These are phyloP conservation scores for Antennarius striatus DNA, from an alignment of 2,113 vertebrate genomes.

Conservation along the genomic window DNA sequence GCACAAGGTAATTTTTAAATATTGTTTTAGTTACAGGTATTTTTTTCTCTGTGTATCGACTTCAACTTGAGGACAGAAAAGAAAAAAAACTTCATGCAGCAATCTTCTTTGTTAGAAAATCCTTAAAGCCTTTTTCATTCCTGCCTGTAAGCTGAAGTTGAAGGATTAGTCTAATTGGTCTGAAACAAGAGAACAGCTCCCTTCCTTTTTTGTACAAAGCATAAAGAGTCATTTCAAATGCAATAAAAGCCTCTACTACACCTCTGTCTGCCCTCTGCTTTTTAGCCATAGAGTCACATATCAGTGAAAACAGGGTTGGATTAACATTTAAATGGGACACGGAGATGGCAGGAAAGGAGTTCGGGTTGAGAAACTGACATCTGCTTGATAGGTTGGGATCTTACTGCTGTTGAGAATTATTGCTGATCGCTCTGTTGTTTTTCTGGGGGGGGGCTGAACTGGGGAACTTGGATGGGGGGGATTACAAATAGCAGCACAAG, in stretches of 20 bases:
- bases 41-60: background rate
- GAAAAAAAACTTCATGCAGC: conserved; percentile 56
- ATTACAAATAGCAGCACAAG: conserved; percentile 63
- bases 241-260: conserved; percentile 25
- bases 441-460: conserved; percentile 40
- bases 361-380: conserved; percentile 14
- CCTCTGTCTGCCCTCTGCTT: conserved; percentile 32
- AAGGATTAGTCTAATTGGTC: conserved; percentile 72
- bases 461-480: conserved; percentile 4
- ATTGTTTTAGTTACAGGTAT: too few relatives aligned
- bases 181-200: conserved; percentile 65
- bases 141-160: conserved; percentile 65
- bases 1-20: too few relatives aligned
- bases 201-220: conserved; percentile 41
- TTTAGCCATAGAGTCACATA: conserved; percentile 10
- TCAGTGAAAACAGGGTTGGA: conserved; percentile 23
- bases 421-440: conserved; percentile 33
- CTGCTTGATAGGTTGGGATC: conserved; percentile 28
- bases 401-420: conserved; percentile 33
- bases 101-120: conserved; percentile 75
- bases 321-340: conserved; percentile 48
- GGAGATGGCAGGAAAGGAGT: conserved; percentile 12
- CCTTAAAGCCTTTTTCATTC: conserved; percentile 70
- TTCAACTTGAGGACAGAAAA: conserved; percentile 48
- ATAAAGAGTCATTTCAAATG: conserved; percentile 53